Base-by-base conservation (phyloP, 2,113 vertebrate species). In the Plecturocebus donacophilus region DNA sequence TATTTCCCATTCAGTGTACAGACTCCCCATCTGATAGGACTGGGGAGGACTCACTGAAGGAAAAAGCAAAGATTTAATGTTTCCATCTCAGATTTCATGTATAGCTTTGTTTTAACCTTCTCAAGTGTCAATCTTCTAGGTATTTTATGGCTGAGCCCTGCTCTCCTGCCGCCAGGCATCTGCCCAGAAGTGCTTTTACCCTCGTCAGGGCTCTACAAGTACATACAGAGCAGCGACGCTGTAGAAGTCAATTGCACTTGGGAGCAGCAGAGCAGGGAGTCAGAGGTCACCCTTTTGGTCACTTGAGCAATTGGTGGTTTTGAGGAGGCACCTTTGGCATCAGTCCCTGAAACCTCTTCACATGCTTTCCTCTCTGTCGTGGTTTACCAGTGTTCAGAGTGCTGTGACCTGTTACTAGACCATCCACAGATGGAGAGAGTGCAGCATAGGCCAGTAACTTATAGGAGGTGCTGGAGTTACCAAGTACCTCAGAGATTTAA, bases 1-100 rank as follows among this genome's bases (percentile, higher is more conserved):
- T 91, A 56, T 64, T 88, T 97, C 84, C 83, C 61, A 91, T 97
- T 87, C 47, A 66, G 76, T 40, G 38, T 81, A 0, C 0, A 94
- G 81, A 83, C 85, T 97, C 80, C 68, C 97, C 94, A 47, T 95
- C 96, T 90, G 96, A 92, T 95, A 93, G 52, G 52, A 52, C 17
- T 17, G 16, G 52, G 16, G 52, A 52, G 52, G 90, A 25, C 68
- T 82, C 13, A 11, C 66, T 42, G 97, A 66, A 85, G 96, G 94
- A 85, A 86, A 93, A 96, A 95, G 89, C 96, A 79, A 66, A 97
- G 91, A 38, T 96, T 96, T 95, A 58, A 85, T 86, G 87, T 66
- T n/a, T 73, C 79, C 91, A 13, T 16, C 64, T 93, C 20, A 86
- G 19, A 58, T 85, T 95, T 95, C 93, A 61, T 95, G 77, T 52